Base-by-base conservation (phyloP, 2,113 vertebrate species). In the Orcinus orca region DNA sequence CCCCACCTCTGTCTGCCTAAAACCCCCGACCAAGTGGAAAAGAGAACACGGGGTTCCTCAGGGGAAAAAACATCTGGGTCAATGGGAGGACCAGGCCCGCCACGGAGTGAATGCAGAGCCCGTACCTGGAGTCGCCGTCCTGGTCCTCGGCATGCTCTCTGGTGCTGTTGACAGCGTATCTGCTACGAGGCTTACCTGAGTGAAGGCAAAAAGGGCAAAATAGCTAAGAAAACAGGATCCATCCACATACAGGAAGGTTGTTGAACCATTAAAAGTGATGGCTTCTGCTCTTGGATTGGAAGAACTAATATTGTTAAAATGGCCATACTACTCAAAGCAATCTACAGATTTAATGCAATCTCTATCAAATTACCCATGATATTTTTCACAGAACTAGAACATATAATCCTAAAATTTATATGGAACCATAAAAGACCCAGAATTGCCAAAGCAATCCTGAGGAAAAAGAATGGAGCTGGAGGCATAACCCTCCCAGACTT, bases 71-170 rank as follows among this genome's bases (percentile, higher is more conserved):
- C 5, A 60, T 47, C 26, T 44, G 20, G 73, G 70, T 26, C 33
- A 63, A 20, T 1, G 63, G 41, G 33, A 88, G 47, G 23, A 36
- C 33, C 1, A 3, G 60, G 8, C 11, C 71, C 31, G 5, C 3
- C 65, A 17, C 1, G 8, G 67, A 67, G 38, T 5, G 2, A 36
- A 62, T 6, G 29, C 70, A 41, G 10, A 80, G 53, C 36, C 58
- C 95, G 85, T 99, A 99, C 99, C 99, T 99, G 96, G 99, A 99
- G 97, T 99, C 99, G 6, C 99, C 99, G 97, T 99, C 99, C 88
- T 99, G 99, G 97, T 99, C 99, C 94, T 99, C 99, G 5, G 98
- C 93, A 58, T 97, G 97, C 41, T 99, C 99, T 9, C 99, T 98
- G 0, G 99, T 98, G 85, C 99, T 99, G 98, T 99, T 99, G 83